Percentiles rank a stretch among this genome's conserved stretches.
phyloP scores from a whole-genome alignment of 2,113 vertebrate genomes.

The Monarcha castaneiventris region DNA sequence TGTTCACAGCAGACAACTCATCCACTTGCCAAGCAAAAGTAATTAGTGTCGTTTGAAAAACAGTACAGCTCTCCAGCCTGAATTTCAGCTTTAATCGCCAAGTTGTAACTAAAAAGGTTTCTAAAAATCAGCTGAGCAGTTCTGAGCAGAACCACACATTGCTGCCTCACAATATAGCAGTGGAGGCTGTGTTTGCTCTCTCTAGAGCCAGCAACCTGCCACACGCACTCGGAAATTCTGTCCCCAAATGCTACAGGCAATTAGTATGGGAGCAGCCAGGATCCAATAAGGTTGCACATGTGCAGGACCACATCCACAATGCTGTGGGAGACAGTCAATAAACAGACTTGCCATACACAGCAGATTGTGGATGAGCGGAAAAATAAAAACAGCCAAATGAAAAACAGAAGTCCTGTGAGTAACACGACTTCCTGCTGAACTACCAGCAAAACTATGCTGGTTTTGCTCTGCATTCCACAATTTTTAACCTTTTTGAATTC shows the following conservation, averaged over 20 bases:
- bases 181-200: background rate
- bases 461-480: background rate
- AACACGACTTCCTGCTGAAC: background rate
- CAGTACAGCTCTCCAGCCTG: background rate
- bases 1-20: background rate
- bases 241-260: background rate
- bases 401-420: background rate
- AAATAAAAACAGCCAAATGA: background rate
- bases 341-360: background rate
- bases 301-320: background rate
- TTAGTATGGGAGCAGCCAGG: background rate
- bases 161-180: background rate
- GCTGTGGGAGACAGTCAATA: background rate
- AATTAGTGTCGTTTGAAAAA: background rate
- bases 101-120: background rate
- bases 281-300: background rate
- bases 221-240: background rate
- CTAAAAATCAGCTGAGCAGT: background rate
- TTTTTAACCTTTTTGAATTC: background rate
- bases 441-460: background rate
- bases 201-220: background rate
- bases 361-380: background rate
- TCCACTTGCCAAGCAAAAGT: background rate
- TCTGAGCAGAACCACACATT: background rate
- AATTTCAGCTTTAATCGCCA: background rate